Base-by-base conservation (phyloP, 37 sponge, comb jelly and placozoan species). In the Bolinopsis microptera region DNA sequence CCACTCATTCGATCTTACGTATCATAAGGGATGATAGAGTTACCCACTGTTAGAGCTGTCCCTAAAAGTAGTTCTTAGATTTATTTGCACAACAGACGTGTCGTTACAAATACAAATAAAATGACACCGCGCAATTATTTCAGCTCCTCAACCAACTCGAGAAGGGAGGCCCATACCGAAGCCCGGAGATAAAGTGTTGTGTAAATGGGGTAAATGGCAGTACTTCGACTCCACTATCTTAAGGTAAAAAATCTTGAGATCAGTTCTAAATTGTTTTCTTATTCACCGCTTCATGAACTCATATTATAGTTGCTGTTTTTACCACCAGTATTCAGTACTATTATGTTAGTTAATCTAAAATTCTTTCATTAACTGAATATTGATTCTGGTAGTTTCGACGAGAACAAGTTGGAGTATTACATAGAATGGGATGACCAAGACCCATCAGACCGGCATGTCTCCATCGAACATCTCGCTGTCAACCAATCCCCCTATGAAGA, bases 371-470 rank as follows among this genome's bases (percentile, higher is more conserved):
- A n/a, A n/a, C n/a, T n/a, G n/a, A n/a, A n/a, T 36, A 37, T 35
- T 30, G 1, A 34, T 21, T 34, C 23, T 31, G 0, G 8, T 25
- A 86, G 90, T 41, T 86, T 48, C 25, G 67, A 86, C 67, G 67
- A 41, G 26, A 25, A 86, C 30, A 86, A 86, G 90, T 48, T 86
- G 67, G 90, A 86, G 67, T 86, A 86, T 61, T 86, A 40, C 67
- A 86, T 86, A 13, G 90, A 86, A 26, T 86, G 90, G 90, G 90
- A 86, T 39, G 90, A 86, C 22, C 90, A 86, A 61, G 90, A 86
- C 31, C 90, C 90, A 3, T 40, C 90, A 24, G 90, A 30, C 8
- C 32, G 90, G 2, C 48, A 86, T 27, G 39, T 86, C 22, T 61
- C 90, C 1, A 33, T 86, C 2, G 67, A 86, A 30, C 90, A 86